Evolutionary conservation across 2,797 vertebrate genomes (phyloP).

Genomic region (Pristis pectinata): DNA sequence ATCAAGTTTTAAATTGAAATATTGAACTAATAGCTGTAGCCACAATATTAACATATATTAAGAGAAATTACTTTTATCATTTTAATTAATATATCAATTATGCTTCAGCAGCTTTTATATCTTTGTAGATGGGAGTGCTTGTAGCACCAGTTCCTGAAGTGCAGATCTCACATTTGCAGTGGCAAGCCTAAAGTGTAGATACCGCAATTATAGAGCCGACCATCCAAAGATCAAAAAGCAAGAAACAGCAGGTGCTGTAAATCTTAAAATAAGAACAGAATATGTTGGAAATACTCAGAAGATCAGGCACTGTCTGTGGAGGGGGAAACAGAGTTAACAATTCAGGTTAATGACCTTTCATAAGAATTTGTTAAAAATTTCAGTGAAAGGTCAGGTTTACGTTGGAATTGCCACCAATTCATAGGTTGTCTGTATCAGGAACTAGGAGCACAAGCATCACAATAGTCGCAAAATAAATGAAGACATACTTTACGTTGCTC

Average conservation of each 20-base stretch:
- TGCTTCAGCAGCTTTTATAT: not conserved
- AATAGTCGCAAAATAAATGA: not conserved
- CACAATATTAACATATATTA: not conserved
- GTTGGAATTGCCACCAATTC: not conserved
- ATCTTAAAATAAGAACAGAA: no score
- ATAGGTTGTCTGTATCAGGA: not conserved
- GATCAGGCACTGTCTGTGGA: no score
- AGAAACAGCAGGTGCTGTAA: no score
- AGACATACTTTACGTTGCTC: not conserved
- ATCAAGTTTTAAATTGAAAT: not conserved
- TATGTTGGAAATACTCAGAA: no score
- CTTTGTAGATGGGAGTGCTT: not conserved
- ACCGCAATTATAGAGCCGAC: no score
- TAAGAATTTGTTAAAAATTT: no score
- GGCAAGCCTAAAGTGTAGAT: not conserved
- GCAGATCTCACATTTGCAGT: not conserved
- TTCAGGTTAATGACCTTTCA: no score
- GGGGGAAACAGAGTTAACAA: no score
- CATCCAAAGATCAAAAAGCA: no score
- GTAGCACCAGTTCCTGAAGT: not conserved
- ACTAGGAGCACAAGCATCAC: not conserved
- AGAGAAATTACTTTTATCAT: not conserved
- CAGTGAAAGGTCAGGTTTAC: no score
- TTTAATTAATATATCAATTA: constrained; percentile 5
- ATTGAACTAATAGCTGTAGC: not conserved